Evolutionary conservation across 2,113 vertebrate species (phyloP), one percentile per base, ranked within the genome.

Genomic region (Clinocottus analis): DNA sequence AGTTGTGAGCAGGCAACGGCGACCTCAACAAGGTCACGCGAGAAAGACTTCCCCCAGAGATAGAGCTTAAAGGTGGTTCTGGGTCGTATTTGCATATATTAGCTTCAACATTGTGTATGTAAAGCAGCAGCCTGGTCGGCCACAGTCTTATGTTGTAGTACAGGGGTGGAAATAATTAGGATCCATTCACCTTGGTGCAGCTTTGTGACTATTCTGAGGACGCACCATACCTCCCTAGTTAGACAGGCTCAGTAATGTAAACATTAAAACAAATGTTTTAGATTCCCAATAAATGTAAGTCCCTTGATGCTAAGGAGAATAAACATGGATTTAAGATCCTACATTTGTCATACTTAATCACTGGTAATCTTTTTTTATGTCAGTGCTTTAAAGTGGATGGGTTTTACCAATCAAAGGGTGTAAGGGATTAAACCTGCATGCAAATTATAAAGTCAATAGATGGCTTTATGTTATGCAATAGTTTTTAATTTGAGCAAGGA

Each of bases 1-100:
- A 82, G 79, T 74, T 73, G 74, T 19, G 14, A 61, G 53, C 69
- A 59, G 69, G 65, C 64, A 69, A 12, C 29, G n/a, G 21, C 78
- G 75, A 87, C 85, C 85, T 86, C 66, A 78, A 65, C 82, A 85
- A 88, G 89, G 91, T 89, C 80, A 76, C 14, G 63, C 58, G 67
- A 79, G 79, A 81, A 82, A 86, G 60, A 60, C 61, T 79, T 67
- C n/a, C 73, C 83, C 74, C 55, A 43, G 80, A 78, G 84, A 83
- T 17, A 60, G 51, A 55, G 78, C 80, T 63, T 21, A 58, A 59
- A 67, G 33, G 63, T 31, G 23, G 23, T 79, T 77, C 85, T 55
- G 61, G 43, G 27, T 74, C 49, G 65, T 51, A 86, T 91, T 88
- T 85, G 87, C 84, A 87, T 90, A 82, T 58, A 85, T 89, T 89